Evolutionary conservation across 2,797 vertebrate genomes (phyloP).

Genomic region (Synanceia verrucosa): DNA sequence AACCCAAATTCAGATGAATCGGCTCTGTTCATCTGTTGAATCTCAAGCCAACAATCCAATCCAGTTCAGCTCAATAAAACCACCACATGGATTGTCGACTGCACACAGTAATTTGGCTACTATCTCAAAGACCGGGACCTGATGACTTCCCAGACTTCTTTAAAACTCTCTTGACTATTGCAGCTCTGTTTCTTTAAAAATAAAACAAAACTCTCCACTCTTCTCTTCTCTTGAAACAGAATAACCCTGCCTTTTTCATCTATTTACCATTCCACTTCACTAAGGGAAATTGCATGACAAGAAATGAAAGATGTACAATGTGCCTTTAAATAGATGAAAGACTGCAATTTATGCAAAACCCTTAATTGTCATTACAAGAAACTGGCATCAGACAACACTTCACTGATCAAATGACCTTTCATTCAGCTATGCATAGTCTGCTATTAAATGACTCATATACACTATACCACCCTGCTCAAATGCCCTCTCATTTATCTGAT

Average conservation of each 20-base stretch:
- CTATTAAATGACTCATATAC: too few species aligned
- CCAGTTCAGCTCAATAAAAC: background rate
- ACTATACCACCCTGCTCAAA: too few species aligned
- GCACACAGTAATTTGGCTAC: background rate
- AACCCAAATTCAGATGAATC: background rate
- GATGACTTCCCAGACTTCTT: background rate
- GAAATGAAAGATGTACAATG: background rate
- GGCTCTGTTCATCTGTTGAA: background rate
- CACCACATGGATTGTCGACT: background rate
- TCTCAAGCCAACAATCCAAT: background rate
- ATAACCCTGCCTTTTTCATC: background rate
- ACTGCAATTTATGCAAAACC: background rate
- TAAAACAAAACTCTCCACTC: background rate
- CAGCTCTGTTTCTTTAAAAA: background rate
- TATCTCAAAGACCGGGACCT: background rate
- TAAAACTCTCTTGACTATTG: background rate
- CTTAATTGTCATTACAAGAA: background rate
- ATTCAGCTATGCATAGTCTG: too few species aligned
- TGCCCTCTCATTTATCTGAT: too few species aligned
- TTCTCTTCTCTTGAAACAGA: too few species aligned
- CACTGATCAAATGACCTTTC: too few species aligned
- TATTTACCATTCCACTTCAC: too few species aligned
- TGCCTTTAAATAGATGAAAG: background rate
- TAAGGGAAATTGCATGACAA: background rate
- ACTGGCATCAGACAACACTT: too few species aligned